phyloP scores from a whole-genome alignment of 2,797 vertebrate genomes.

The Halcyon leucocephala region DNA sequence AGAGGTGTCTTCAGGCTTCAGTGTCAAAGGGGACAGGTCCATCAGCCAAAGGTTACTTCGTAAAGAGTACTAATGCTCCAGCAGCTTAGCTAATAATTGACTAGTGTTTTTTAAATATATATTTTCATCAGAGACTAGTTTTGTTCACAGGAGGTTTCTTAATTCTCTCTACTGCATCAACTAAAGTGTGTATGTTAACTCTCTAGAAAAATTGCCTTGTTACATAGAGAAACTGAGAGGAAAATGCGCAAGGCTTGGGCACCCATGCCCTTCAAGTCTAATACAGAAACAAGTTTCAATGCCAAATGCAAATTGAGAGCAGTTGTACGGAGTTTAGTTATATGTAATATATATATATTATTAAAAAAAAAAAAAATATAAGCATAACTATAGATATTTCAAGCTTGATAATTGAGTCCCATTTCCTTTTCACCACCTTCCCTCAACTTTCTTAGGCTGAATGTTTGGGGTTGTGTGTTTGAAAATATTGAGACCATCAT shows the following conservation, averaged over 20 bases:
- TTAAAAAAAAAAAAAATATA: neutral
- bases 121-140: neutral
- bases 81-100: slow-evolving; percentile 63
- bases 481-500: neutral
- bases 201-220: neutral
- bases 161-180: neutral
- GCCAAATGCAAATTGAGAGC: neutral
- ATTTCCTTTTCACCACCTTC: neutral
- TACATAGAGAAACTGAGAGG: neutral
- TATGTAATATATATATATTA: neutral
- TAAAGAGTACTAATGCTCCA: neutral
- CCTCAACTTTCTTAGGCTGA: neutral
- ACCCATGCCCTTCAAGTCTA: neutral
- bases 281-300: neutral
- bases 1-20: neutral
- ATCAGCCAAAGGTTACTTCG: slow-evolving; percentile 61
- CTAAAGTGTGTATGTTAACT: neutral
- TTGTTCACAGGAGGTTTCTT: neutral
- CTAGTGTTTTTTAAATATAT: neutral
- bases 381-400: neutral
- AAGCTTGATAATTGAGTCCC: neutral
- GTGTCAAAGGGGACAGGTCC: neutral
- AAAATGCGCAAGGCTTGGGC: neutral
- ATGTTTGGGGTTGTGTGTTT: neutral
- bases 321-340: neutral